These are phyloP conservation scores for Drosophila nr. medialis DNA, from an alignment of 2,888 invertebrate species.

Conservation along the genomic window DNA sequence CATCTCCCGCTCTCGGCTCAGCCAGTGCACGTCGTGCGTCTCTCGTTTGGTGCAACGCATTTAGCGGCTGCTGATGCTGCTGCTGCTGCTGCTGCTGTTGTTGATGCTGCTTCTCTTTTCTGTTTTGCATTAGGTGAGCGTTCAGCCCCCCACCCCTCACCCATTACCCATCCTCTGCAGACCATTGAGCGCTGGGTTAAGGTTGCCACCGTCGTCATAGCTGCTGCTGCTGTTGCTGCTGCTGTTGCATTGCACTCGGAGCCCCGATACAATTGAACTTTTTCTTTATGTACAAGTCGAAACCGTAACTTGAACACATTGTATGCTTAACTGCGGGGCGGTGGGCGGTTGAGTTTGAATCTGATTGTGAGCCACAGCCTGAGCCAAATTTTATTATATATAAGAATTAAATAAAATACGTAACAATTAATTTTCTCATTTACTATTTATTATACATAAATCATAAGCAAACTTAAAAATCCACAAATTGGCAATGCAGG, in stretches of 20 bases:
- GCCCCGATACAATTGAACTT: constrained; percentile 76
- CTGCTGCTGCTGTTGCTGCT: constrained; percentile 16
- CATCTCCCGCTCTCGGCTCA: constrained; percentile 37
- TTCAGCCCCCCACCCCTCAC: neutral
- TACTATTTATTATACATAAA: neutral
- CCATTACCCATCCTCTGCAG: neutral
- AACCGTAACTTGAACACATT: constrained; percentile 30
- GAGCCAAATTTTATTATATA: no score
- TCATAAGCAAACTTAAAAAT: neutral
- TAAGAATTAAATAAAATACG: no score
- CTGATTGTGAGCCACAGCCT: neutral
- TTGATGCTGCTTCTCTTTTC: constrained; percentile 41
- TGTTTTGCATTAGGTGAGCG: constrained; percentile 60
- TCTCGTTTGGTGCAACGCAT: constrained; percentile 52
- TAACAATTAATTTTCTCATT: neutral
- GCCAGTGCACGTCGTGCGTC: constrained; percentile 41
- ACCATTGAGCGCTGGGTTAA: constrained; percentile 58
- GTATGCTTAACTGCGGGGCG: neutral
- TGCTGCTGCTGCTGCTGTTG: constrained; percentile 18
- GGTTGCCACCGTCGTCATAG: constrained; percentile 50
- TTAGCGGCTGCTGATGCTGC: constrained; percentile 34
- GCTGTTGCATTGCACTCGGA: constrained; percentile 56
- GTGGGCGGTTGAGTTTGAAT: neutral
- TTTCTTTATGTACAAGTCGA: constrained; percentile 68
- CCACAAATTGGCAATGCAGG: no score